These are phyloP conservation scores for Platorchestia sp. DNA, from an alignment of 1,140 invertebrate genomes.

Conservation along the genomic window DNA sequence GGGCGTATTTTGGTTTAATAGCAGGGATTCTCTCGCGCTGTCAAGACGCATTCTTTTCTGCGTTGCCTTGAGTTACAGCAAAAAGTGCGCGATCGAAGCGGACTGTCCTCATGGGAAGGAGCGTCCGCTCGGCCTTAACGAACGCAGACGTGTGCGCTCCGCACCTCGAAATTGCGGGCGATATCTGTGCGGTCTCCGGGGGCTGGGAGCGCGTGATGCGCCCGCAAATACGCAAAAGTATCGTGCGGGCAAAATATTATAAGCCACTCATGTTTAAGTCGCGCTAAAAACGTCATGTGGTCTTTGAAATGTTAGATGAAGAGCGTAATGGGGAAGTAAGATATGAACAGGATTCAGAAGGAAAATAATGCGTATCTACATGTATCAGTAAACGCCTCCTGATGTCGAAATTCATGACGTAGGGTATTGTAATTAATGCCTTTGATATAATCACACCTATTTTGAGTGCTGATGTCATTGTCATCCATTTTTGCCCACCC, in stretches of 20 bases:
- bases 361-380: too few species aligned
- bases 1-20: slow-evolving; percentile 32
- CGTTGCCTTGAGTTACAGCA: slow-evolving; percentile 42
- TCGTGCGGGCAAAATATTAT: background rate
- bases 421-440: too few species aligned
- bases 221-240: background rate
- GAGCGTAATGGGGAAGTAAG: background rate
- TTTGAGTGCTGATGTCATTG: too few species aligned
- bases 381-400: too few species aligned
- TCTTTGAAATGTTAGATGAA: background rate
- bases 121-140: background rate
- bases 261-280: background rate
- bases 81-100: slow-evolving; percentile 10
- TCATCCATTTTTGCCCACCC: too few species aligned
- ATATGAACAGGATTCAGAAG: too few species aligned
- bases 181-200: background rate
- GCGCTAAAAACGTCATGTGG: background rate
- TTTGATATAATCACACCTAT: too few species aligned
- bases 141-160: background rate
- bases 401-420: too few species aligned
- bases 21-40: slow-evolving; percentile 41
- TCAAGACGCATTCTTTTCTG: slow-evolving; percentile 35
- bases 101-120: background rate
- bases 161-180: background rate
- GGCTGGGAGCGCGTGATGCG: too few species aligned